Evolutionary conservation across 2,113 vertebrate genomes (phyloP).

Genomic region (Eolophus roseicapilla): DNA sequence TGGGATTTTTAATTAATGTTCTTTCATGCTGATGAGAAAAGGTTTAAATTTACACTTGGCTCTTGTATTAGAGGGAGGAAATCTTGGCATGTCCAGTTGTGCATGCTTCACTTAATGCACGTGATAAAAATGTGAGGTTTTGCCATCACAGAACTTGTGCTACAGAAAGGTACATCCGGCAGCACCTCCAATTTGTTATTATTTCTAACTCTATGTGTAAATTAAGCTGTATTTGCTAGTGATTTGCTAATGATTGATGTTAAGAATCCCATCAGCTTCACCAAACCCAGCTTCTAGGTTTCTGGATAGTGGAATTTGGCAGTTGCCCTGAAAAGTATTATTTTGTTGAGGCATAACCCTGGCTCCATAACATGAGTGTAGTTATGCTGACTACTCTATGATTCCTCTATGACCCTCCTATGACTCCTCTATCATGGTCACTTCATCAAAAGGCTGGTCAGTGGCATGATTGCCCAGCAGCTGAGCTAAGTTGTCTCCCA

Average conservation of each 20-base stretch:
- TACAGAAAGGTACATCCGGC: not conserved
- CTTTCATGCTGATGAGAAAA: not conserved
- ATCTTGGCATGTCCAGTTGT: not conserved
- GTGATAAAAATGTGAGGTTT: not conserved
- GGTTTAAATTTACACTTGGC: not conserved
- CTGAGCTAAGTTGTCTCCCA: fast-evolving
- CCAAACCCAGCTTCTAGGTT: not conserved
- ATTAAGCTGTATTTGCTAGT: not conserved
- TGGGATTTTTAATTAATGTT: not conserved
- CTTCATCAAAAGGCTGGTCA: not conserved
- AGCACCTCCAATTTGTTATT: not conserved
- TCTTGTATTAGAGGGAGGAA: not conserved
- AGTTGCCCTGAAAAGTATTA: not conserved
- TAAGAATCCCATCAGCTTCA: not conserved
- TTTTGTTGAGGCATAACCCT: not conserved
- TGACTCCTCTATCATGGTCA: not conserved
- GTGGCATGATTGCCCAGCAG: not conserved
- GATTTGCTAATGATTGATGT: not conserved
- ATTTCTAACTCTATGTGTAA: not conserved
- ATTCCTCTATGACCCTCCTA: not conserved
- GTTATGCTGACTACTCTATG: not conserved
- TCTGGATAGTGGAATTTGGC: not conserved
- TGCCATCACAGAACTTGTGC: not conserved
- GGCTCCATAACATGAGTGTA: not conserved
- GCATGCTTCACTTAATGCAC: not conserved